Base-by-base conservation (phyloP, 1,140 invertebrate genomes). In the Parapsyche elsis region DNA sequence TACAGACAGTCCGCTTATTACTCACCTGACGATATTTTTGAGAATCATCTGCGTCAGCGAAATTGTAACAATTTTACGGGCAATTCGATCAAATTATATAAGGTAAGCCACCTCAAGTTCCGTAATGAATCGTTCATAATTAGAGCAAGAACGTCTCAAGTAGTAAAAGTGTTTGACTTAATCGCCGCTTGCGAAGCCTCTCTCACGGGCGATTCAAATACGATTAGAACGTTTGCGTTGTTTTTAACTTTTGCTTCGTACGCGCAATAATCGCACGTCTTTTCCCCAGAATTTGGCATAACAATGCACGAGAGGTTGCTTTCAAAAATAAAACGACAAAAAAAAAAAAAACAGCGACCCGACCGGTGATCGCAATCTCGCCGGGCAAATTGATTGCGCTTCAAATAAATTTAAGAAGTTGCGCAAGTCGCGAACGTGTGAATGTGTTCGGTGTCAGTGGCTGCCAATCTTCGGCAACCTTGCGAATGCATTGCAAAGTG, bases 381-480 rank as follows among this genome's bases (percentile, higher is more conserved):
- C 12, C 12, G 16, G 12, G 12, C 2, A 53, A 53, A 53, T 53
- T 53, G 12, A 38, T 38, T 38, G 30, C 30, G 30, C 30, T 38
- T 38, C 30, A 38, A 38, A 38, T 38, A 38, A 38, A 38, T 38
- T 38, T 38, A 1, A 38, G 30, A 38, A 38, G 30, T 38, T 38
- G 30, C 30, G 30, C 30, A 38, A 38, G 30, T 38, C 30, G 30
- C 30, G 30, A 38, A 38, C 30, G 30, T 38, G 30, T 38, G 30
- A 38, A 38, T 38, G 30, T 38, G 30, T 7, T 38, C 30, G 30
- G 30, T 38, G 30, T 38, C 30, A 38, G 30, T 38, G 30, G 30
- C 16, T 61, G 57, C 57, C 57, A 61, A 61, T 61, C 57, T 61
- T 9, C 16, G 57, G 21, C 57, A 61, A 21, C 57, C 57, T 61